phyloP scores from a whole-genome alignment of 2,888 invertebrate genomes.

The Agrochola circellaris region DNA sequence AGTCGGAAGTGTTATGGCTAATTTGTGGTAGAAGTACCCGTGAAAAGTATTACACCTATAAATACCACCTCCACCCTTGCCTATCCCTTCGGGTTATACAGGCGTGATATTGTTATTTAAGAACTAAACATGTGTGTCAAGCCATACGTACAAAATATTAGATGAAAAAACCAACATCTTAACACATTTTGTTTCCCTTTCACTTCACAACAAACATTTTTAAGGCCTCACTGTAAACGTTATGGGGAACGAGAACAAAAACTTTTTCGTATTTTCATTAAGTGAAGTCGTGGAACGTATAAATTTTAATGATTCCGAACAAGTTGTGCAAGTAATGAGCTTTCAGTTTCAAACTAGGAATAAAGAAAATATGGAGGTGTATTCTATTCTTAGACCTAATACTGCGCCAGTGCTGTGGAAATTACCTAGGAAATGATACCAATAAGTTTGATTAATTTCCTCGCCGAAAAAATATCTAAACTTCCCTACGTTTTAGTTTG shows the following conservation, averaged over 20 bases:
- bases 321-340: conserved; percentile 83
- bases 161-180: conserved; percentile 26
- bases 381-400: background rate
- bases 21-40: background rate
- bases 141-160: background rate
- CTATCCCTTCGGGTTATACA: too few relatives aligned
- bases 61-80: too few relatives aligned
- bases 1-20: too few relatives aligned
- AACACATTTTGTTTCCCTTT: conserved; percentile 46
- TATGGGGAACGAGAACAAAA: conserved; percentile 61
- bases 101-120: too few relatives aligned
- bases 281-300: conserved; percentile 80
- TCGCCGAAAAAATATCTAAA: background rate
- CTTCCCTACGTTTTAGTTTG: background rate
- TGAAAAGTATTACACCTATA: too few relatives aligned
- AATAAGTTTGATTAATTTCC: background rate
- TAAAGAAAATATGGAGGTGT: conserved; percentile 56
- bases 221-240: conserved; percentile 65
- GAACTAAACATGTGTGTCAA: background rate
- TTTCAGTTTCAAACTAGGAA: conserved; percentile 71
- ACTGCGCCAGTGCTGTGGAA: background rate
- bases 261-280: conserved; percentile 81
- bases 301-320: conserved; percentile 85
- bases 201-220: conserved; percentile 56
- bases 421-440: background rate